Base-by-base conservation (phyloP, 1,140 invertebrate species). In the Chionoecetes opilio region DNA sequence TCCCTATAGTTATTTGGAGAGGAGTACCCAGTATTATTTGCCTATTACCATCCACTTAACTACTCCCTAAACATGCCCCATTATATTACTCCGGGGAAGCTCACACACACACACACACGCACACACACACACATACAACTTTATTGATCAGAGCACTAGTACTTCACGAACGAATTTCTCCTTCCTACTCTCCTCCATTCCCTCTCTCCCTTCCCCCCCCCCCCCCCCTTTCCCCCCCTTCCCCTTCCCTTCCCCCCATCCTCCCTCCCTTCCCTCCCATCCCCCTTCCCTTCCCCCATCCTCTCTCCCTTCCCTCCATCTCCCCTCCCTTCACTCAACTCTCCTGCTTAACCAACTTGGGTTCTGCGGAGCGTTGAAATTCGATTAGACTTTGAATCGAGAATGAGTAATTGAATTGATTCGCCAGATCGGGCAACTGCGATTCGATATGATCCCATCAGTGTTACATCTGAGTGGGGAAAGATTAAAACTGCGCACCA, bases 351-450 rank as follows among this genome's bases (percentile, higher is more conserved):
- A 87, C 85, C 85, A 35, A 87, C 32, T 37, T 35, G 85, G 85
- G 34, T 87, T 87, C 85, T 32, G 85, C 26, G 37, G 37, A 87
- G 37, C 85, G 37, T 38, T 17, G 85, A 35, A 87, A 35, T 87
- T 87, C 63, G 63, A 75, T 75, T 75, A 75, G 63, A 75, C 63
- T 75, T 75, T 75, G 63, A 75, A 75, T 75, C 63, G 63, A 26
- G 63, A 75, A 75, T 75, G 63, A 75, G 63, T 75, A 75, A 75
- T 75, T 75, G 63, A 75, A 75, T 75, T 75, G 63, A 75, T 75
- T 75, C 63, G 63, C 63, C 63, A 75, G 63, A 75, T 75, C 63
- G 63, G 63, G 63, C 63, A n/a, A n/a, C 63, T 75, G 63, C 63
- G 63, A 75, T n/a, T 75, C 63, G 63, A 75, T 75, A 75, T 75